phyloP scores from a whole-genome alignment of 2,113 vertebrate genomes.

The Riparia riparia region DNA sequence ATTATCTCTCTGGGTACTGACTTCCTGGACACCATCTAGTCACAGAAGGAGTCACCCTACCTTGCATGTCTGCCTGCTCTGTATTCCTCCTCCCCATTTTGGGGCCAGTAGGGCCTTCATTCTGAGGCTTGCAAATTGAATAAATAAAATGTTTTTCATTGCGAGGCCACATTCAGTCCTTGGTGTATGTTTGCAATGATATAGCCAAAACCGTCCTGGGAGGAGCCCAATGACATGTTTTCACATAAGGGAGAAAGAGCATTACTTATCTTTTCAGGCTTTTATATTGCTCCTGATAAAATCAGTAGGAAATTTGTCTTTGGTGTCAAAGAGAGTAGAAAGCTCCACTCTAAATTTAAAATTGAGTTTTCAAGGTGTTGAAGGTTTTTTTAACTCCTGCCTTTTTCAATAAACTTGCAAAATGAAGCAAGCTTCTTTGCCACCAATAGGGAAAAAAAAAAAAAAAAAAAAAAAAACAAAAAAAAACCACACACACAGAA shows the following conservation, averaged over 20 bases:
- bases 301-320: constrained; percentile 6
- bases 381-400: background rate
- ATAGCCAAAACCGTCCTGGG: background rate
- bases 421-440: background rate
- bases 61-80: background rate
- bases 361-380: background rate
- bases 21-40: background rate
- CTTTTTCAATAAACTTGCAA: constrained; percentile 1
- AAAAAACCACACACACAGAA: background rate
- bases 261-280: background rate
- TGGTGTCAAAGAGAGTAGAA: constrained; percentile 20
- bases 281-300: constrained; percentile 1
- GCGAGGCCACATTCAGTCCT: background rate
- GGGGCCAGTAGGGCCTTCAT: background rate
- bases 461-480: background rate
- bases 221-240: background rate
- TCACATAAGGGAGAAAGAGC: background rate
- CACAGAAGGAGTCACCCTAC: background rate
- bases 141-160: background rate
- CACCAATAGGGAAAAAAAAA: background rate
- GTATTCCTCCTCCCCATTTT: background rate
- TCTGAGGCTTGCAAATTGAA: background rate
- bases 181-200: background rate
- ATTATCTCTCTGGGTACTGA: background rate
- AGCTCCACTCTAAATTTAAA: background rate